Conservation (phyloP, 2,113 vertebrate genomes). For the Uria aalge region DNA sequence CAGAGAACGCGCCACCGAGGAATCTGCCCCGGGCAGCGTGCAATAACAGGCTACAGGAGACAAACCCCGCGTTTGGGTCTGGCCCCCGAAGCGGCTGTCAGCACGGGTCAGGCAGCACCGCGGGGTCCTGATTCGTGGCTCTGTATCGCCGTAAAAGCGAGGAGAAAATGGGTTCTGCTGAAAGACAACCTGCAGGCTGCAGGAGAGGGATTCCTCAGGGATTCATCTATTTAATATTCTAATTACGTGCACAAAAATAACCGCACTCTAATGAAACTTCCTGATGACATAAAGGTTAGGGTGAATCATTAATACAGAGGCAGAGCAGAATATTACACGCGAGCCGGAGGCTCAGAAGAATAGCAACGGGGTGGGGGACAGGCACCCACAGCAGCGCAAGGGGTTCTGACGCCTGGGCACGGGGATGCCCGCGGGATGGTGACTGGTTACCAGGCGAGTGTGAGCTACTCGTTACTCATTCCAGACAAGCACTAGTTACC, state of each 20-base stretch:
- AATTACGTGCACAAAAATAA: conserved; percentile 30
- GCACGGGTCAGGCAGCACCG: neutral
- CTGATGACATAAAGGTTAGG: conserved; percentile 26
- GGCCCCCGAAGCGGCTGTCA: neutral
- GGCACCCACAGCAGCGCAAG: neutral
- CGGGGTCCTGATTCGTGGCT: neutral
- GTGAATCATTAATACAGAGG: conserved; percentile 29
- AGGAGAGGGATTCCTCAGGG: conserved; percentile 23
- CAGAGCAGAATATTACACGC: neutral
- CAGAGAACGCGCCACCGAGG: fast-evolving
- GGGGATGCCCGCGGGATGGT: neutral
- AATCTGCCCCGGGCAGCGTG: neutral
- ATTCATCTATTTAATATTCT: neutral
- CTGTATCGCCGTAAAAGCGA: fast-evolving
- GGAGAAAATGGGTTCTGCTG: neutral
- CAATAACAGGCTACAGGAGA: neutral
- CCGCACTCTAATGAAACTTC: conserved; percentile 17
- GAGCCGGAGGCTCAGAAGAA: neutral
- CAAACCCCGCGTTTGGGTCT: neutral
- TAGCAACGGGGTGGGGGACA: neutral
- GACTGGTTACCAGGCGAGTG: neutral
- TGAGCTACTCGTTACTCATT: neutral
- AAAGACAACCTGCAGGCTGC: neutral
- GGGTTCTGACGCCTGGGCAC: neutral
- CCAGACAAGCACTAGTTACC: neutral